These are phyloP conservation scores for Crotalus viridis DNA, from an alignment of 2,113 vertebrate species.

Conservation along the genomic window DNA sequence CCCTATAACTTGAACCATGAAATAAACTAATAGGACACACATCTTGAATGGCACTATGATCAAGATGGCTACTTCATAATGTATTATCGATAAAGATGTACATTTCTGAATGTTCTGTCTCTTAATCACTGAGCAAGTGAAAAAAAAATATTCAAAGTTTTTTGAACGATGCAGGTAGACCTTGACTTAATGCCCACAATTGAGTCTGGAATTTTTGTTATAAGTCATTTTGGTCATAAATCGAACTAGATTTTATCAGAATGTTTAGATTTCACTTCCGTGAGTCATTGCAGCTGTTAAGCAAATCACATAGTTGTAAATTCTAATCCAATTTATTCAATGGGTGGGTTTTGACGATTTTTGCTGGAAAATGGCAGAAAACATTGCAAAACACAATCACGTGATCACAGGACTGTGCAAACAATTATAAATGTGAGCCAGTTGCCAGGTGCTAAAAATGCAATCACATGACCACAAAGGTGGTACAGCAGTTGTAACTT, in stretches of 20 bases:
- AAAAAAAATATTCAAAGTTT: neutral
- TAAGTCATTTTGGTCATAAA: neutral
- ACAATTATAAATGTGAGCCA: neutral
- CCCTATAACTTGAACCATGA: neutral
- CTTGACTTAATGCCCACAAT: neutral
- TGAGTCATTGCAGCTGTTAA: neutral
- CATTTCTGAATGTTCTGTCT: neutral
- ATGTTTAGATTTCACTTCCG: neutral
- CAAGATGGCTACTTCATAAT: neutral
- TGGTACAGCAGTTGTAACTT: neutral
- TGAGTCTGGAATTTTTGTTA: neutral
- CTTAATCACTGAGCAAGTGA: neutral
- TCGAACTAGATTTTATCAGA: neutral
- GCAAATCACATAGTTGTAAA: neutral
- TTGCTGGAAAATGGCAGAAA: neutral
- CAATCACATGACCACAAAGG: neutral
- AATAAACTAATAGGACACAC: neutral
- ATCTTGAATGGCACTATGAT: no score
- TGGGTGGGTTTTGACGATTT: neutral
- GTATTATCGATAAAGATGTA: neutral
- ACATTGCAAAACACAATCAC: neutral
- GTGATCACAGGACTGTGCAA: neutral
- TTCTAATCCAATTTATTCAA: neutral
- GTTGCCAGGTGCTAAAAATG: neutral
- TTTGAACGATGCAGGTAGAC: neutral